Base-by-base conservation (phyloP, 2,113 vertebrate species). In the Dascyllus trimaculatus region DNA sequence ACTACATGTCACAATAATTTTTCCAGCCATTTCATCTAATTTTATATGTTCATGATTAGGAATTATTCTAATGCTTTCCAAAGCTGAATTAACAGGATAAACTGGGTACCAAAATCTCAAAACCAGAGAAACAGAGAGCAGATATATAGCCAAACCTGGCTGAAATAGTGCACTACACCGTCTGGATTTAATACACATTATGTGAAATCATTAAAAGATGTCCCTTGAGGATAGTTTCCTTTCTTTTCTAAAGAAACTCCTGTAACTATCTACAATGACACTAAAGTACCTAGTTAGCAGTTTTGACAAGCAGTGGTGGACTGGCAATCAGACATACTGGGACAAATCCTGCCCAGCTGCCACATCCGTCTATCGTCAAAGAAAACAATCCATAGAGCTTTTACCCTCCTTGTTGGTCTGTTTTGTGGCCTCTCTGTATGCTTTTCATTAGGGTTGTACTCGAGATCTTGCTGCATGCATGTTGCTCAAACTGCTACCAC, bases 41-140 rank as follows among this genome's bases (percentile, higher is more conserved):
- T 72, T 71, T 59, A 75, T 49, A 32, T 60, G 11, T 66, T 62
- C 24, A 40, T 46, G 14, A 76, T 56, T 80, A 49, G 19, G 54
- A 71, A 65, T 66, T 61, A 81, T 56, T 78, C 11, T 52, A 61
- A 67, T 21, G 26, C 25, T 60, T 68, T 75, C 29, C 24, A 49
- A 32, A 48, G 38, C 58, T 15, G 53, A 77, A 49, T 51, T 32
- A 35, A 35, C 6, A 61, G 17, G 49, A 75, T 61, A 45, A 11
- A 7, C 6, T 57, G 14, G 32, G 18, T 26, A 57, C 0, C 1
- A 5, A 78, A 70, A 70, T 61, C 22, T 70, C 3, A 18, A 71
- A 4, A 71, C 56, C 11, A 60, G 29, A 59, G 1, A 14, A 3
- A 57, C 32, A 29, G 17, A 75, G 21, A n/a, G 19, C 26, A 61